phyloP scores from a whole-genome alignment of 2,888 invertebrate genomes.

The Philopedon plagiatum region DNA sequence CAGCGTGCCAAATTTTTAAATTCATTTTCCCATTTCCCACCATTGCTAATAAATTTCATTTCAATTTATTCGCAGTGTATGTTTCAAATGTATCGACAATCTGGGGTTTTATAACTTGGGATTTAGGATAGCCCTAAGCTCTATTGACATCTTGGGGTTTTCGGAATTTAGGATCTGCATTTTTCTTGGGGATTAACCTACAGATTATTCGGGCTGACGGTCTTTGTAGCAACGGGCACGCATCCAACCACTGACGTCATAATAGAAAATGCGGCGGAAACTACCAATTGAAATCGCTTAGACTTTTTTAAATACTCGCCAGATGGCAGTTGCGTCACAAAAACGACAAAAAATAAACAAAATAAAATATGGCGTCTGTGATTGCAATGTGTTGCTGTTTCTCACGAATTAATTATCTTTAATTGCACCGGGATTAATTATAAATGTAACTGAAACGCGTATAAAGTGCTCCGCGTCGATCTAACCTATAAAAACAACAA shows the following conservation, averaged over 20 bases:
- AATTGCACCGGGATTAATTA: constrained; percentile 29
- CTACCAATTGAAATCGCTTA: neutral
- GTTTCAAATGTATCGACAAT: neutral
- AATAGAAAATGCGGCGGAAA: neutral
- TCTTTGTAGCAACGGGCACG: neutral
- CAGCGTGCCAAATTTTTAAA: too few relatives aligned
- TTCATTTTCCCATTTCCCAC: too few relatives aligned
- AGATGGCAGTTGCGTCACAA: constrained; percentile 6
- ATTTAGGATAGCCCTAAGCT: too few relatives aligned
- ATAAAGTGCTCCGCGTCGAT: constrained; percentile 16
- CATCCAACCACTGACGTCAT: neutral
- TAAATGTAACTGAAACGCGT: constrained; percentile 25
- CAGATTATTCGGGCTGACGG: neutral
- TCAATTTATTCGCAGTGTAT: neutral
- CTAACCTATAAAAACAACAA: constrained; percentile 42
- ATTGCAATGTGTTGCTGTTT: constrained; percentile 21
- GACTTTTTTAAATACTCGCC: neutral
- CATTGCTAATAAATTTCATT: too few relatives aligned
- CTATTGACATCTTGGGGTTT: too few relatives aligned
- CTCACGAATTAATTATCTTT: constrained; percentile 25
- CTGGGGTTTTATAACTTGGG: neutral
- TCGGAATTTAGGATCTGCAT: too few relatives aligned
- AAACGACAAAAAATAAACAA: constrained; percentile 32
- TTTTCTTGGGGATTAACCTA: too few relatives aligned
- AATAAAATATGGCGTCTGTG: constrained; percentile 37